Conservation (phyloP, 1,140 invertebrate species). For the Acyrthosiphon pisum region DNA sequence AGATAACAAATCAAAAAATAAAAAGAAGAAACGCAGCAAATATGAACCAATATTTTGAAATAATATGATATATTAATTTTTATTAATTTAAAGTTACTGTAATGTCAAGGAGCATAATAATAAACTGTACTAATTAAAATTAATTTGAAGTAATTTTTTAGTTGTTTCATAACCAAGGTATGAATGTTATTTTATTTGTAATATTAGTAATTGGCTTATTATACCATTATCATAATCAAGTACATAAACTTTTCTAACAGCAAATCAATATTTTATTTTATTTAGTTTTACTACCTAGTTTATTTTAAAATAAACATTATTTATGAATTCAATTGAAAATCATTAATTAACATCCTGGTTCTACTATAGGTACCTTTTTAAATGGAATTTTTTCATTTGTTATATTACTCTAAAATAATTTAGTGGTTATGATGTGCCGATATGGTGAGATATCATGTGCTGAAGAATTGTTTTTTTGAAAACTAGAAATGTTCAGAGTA, state of each 20-base stretch:
- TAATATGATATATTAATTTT: neutral
- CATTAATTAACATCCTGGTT: neutral
- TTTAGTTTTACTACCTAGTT: neutral
- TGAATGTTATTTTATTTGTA: neutral
- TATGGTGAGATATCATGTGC: too few species aligned
- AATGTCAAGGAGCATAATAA: neutral
- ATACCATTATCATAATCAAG: neutral
- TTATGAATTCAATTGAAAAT: neutral
- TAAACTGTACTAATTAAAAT: neutral
- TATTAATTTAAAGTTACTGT: neutral
- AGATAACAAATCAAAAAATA: constrained; percentile 29
- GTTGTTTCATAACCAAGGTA: neutral
- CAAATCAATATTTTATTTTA: neutral
- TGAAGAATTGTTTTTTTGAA: too few species aligned
- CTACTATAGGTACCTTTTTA: neutral
- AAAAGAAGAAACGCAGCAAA: constrained; percentile 50
- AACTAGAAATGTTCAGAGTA: too few species aligned
- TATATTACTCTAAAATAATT: too few species aligned
- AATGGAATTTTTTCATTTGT: too few species aligned
- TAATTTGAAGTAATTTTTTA: neutral
- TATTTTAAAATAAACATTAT: neutral
- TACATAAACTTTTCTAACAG: neutral
- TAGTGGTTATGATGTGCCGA: too few species aligned
- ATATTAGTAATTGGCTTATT: neutral
- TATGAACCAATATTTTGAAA: constrained; percentile 49